Conservation (phyloP, 2,888 invertebrate genomes). For the Drosophila silvestris region DNA sequence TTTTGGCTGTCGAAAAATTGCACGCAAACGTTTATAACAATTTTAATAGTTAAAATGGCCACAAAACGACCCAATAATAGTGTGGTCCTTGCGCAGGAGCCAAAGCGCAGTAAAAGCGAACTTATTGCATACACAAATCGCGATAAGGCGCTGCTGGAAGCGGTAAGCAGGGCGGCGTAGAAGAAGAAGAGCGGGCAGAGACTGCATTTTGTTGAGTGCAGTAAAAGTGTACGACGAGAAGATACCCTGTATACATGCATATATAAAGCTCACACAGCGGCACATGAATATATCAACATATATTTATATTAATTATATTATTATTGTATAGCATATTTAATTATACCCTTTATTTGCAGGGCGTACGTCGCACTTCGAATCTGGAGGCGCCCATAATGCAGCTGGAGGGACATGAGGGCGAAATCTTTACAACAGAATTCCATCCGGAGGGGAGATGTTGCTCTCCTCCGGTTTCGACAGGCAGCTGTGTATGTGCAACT, state of each 20-base stretch:
- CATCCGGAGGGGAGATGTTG: constrained; percentile 97
- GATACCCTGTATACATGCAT: not conserved
- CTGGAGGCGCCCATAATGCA: constrained; percentile 97
- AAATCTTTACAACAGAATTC: constrained; percentile 96
- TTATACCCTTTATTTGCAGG: constrained; percentile 81
- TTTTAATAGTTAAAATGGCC: constrained; percentile 72
- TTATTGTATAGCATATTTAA: no score
- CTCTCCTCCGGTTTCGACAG: constrained; percentile 98
- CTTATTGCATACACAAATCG: constrained; percentile 89
- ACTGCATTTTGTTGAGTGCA: constrained; percentile 13
- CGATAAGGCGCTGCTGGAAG: constrained; percentile 91
- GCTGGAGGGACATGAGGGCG: constrained; percentile 98
- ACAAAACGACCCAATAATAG: constrained; percentile 81
- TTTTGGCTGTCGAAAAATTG: constrained; percentile 41
- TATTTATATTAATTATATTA: not conserved
- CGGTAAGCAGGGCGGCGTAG: constrained; percentile 86
- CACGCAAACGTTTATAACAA: constrained; percentile 22
- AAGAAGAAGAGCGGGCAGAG: constrained; percentile 23
- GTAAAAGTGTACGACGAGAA: not conserved
- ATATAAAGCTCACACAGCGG: not conserved
- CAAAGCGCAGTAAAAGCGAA: constrained; percentile 91
- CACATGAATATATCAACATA: not conserved
- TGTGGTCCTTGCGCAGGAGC: constrained; percentile 85
- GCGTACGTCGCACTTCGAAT: constrained; percentile 93
- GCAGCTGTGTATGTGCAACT: constrained; percentile 92